These are phyloP conservation scores for Trematomus loennbergii DNA, from an alignment of 2,113 vertebrate genomes.

Conservation along the genomic window DNA sequence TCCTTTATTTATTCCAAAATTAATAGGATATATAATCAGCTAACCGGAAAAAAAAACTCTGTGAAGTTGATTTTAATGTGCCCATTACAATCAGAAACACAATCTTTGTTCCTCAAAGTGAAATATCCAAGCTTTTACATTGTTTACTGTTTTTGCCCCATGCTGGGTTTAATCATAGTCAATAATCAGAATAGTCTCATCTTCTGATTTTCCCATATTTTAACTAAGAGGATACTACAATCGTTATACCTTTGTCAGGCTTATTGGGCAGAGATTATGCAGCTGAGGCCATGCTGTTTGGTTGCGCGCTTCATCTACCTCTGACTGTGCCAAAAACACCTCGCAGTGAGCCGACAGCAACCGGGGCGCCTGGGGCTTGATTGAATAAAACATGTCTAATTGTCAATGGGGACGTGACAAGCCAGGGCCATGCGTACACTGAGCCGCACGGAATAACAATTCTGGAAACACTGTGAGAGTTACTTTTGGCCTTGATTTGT, in stretches of 20 bases:
- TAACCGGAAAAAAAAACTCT: not conserved
- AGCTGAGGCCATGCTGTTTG: constrained; percentile 51
- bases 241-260: constrained; percentile 56
- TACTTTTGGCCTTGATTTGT: constrained; percentile 58
- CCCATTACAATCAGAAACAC: constrained; percentile 31
- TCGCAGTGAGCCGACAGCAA: constrained; percentile 51
- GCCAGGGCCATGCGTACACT: constrained; percentile 17
- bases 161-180: constrained; percentile 64
- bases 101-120: constrained; percentile 13
- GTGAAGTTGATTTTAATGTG: constrained; percentile 4
- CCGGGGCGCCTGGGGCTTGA: constrained; percentile 54
- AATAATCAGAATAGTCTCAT: constrained; percentile 61
- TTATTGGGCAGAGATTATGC: constrained; percentile 55
- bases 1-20: not conserved
- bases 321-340: constrained; percentile 67
- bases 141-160: constrained; percentile 34
- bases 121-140: constrained; percentile 41
- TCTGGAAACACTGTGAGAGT: constrained; percentile 23
- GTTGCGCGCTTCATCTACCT: constrained; percentile 77
- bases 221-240: constrained; percentile 42
- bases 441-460: constrained; percentile 54
- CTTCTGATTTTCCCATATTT: constrained; percentile 33
- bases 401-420: constrained; percentile 67
- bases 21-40: not conserved
- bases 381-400: constrained; percentile 82